A percentile compares a stretch with the other conserved stretches of the same genome.
Evolutionary conservation across 2,888 invertebrate species (phyloP).

Genomic region (Leptura quadrifasciata): DNA sequence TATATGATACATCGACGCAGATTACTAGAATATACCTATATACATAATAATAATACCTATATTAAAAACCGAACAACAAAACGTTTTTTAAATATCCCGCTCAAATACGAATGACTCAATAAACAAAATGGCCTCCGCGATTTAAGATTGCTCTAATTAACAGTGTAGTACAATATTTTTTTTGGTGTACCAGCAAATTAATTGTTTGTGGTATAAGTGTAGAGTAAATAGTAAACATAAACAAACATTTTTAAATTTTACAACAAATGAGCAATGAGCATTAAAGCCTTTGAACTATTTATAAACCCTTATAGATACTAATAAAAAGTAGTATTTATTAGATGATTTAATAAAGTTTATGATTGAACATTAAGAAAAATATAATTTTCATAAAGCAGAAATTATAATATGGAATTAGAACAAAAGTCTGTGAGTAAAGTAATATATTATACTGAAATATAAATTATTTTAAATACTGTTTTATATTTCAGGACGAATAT

Average conservation of each 20-base stretch:
- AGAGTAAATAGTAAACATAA: not conserved
- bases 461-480: not conserved
- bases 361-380: too few species aligned
- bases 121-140: not conserved
- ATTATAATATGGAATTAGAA: not conserved
- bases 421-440: not conserved
- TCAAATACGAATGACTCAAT: not conserved
- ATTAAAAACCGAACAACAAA: too few species aligned
- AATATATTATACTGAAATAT: not conserved
- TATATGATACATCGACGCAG: too few species aligned
- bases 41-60: too few species aligned
- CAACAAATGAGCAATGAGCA: not conserved
- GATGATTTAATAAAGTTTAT: not conserved
- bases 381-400: too few species aligned
- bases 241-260: not conserved
- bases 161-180: not conserved
- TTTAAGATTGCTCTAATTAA: not conserved
- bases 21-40: too few species aligned
- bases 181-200: not conserved
- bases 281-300: too few species aligned
- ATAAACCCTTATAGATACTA: too few species aligned
- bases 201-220: not conserved
- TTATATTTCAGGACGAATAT: slow-evolving; percentile 16
- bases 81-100: too few species aligned
- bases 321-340: not conserved